A percentile compares a stretch with the other conserved stretches of the same genome.
These are phyloP conservation scores for Drosophila anomalata DNA, from an alignment of 2,888 invertebrate species.

Conservation along the genomic window DNA sequence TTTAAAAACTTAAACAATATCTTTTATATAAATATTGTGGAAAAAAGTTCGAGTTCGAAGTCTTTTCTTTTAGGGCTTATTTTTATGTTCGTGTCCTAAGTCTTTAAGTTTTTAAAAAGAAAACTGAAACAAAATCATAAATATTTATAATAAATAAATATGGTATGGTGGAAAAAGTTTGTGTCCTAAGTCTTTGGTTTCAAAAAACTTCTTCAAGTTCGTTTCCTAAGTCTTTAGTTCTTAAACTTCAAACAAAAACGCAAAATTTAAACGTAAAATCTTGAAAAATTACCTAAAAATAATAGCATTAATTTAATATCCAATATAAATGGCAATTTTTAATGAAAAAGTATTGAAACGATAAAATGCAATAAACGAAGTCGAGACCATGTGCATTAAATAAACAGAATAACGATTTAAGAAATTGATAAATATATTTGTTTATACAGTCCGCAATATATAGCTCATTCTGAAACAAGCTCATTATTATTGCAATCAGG, in stretches of 20 bases:
- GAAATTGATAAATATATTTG: constrained; percentile 3
- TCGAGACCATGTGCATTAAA: neutral
- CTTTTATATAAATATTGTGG: no score
- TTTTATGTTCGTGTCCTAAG: constrained; percentile 47
- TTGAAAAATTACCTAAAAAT: neutral
- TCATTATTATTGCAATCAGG: constrained; percentile 71
- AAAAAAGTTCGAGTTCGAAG: constrained; percentile 48
- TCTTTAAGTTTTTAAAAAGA: constrained; percentile 24
- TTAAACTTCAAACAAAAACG: neutral
- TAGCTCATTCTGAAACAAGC: constrained; percentile 42
- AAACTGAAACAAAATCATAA: no score
- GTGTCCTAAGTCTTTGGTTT: constrained; percentile 48
- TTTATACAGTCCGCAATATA: constrained; percentile 1
- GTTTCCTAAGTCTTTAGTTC: constrained; percentile 7
- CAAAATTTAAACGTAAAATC: neutral
- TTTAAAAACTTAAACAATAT: no score
- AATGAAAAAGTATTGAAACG: neutral
- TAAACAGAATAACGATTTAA: constrained; percentile 1
- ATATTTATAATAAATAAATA: no score
- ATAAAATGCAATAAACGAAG: neutral
- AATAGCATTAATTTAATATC: neutral
- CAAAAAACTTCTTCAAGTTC: neutral
- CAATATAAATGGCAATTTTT: neutral
- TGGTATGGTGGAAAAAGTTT: constrained; percentile 27
- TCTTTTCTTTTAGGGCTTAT: constrained; percentile 29